Evolutionary conservation across 2,888 invertebrate genomes (phyloP), one percentile per base, ranked within the genome.

Genomic region (Pterostichus niger): DNA sequence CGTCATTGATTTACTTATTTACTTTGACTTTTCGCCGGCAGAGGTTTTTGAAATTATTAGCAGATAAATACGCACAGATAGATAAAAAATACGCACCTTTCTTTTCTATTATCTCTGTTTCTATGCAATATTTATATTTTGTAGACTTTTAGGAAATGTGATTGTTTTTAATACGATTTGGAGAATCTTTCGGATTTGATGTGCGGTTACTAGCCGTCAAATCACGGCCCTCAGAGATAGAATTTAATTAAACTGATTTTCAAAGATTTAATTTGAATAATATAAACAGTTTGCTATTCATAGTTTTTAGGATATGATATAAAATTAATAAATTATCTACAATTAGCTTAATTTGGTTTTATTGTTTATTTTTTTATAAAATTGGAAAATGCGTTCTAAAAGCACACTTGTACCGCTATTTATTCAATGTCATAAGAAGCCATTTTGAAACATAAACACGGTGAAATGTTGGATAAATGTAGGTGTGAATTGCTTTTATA

Each of bases 391-490:
- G 81, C 81, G 73, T 81, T 81, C 81, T 81, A 40, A 31, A 40
- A 75, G 9, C 31, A 49, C 33, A 82, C 75, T 82, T 82, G 82
- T 82, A 82, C 82, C 75, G 82, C 82, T 82, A 82, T 46, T 75
- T 33, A 59, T 82, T 46, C 59, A 52, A 24, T 81, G 54, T 52
- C 68, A 71, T 71, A 35, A 76, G 84, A 82, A 84, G 84, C 84
- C 84, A 84, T 84, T 76, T 84, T 84, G 84, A 84, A 83, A 84
- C 79, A 82, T 56, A 82, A 75, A 82, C 59, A 75, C 56, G 75
- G 56, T 44, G 68, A 71, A 44, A 71, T 71, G 68, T 71, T 71
- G 17, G 15, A 13, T 11, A 56, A 40, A 56, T 68, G 52, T 81
- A 56, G 71, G 81, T 81, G 81, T 71, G 81, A 54, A 17, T 54